These are phyloP conservation scores for Furnarius figulus DNA, from an alignment of 2,113 vertebrate genomes.

Conservation along the genomic window DNA sequence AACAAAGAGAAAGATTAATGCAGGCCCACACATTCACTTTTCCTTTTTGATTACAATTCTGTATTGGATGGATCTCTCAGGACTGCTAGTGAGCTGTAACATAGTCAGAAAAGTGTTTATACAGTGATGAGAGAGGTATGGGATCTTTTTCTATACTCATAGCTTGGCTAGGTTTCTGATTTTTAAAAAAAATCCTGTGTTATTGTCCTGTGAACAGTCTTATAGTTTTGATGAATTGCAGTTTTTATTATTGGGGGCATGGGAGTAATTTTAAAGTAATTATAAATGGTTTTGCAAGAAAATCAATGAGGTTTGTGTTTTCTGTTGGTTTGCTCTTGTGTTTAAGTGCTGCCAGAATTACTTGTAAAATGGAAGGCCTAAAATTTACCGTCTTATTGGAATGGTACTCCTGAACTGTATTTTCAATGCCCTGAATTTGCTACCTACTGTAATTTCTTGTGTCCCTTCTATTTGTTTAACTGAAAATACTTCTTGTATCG, in stretches of 20 bases:
- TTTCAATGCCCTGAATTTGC: neutral
- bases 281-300: neutral
- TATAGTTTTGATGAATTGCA: neutral
- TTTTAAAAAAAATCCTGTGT: neutral
- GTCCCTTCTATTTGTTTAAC: neutral
- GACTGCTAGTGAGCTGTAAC: neutral
- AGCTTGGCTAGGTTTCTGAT: neutral
- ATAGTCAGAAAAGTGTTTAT: neutral
- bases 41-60: slow-evolving; percentile 37
- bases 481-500: neutral
- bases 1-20: slow-evolving; percentile 37
- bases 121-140: neutral
- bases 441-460: neutral
- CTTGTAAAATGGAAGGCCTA: neutral
- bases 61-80: slow-evolving; percentile 21
- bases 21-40: slow-evolving; percentile 25
- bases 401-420: neutral
- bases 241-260: neutral
- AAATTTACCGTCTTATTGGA: neutral
- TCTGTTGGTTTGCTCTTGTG: neutral
- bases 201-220: neutral
- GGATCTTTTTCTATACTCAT: neutral
- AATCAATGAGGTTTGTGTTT: neutral
- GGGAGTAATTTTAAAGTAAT: neutral
- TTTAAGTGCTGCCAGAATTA: neutral